Conservation (phyloP, 2,113 vertebrate species). For the Microtus richardsoni region DNA sequence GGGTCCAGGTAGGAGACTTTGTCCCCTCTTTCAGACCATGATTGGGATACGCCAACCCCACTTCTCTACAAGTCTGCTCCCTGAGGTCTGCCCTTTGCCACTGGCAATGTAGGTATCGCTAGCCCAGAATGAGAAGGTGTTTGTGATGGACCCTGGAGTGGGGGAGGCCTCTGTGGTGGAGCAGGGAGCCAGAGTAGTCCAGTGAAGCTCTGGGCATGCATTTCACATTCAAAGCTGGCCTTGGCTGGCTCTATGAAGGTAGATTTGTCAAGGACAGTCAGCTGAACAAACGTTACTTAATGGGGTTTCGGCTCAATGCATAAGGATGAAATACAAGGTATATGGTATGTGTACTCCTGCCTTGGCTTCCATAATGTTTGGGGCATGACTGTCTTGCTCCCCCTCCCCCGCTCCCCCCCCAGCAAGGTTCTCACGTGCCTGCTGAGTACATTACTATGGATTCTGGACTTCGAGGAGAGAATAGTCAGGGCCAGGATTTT, state of each 20-base stretch:
- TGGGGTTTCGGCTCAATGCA: background rate
- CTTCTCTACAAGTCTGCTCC: background rate
- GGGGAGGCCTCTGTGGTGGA: background rate
- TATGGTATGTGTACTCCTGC: background rate
- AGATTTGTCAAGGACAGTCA: background rate
- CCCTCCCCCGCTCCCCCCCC: too few relatives aligned
- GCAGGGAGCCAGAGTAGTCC: background rate
- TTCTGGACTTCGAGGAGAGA: too few relatives aligned
- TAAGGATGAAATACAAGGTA: background rate
- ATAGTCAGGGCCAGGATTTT: background rate
- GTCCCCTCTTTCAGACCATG: background rate
- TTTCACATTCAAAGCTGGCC: background rate
- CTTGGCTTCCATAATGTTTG: background rate
- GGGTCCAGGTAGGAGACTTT: background rate
- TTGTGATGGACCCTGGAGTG: too few relatives aligned
- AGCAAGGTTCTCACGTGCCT: accelerated
- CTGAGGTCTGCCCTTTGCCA: background rate
- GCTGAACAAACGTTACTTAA: background rate
- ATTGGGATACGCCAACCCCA: background rate
- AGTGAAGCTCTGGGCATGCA: background rate
- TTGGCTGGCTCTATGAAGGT: background rate
- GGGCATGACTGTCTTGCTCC: background rate
- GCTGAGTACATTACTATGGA: background rate
- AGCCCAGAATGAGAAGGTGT: background rate
- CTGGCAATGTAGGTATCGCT: too few relatives aligned